These are phyloP conservation scores for Leptosomus discolor DNA, from an alignment of 2,113 vertebrate genomes.

Conservation along the genomic window DNA sequence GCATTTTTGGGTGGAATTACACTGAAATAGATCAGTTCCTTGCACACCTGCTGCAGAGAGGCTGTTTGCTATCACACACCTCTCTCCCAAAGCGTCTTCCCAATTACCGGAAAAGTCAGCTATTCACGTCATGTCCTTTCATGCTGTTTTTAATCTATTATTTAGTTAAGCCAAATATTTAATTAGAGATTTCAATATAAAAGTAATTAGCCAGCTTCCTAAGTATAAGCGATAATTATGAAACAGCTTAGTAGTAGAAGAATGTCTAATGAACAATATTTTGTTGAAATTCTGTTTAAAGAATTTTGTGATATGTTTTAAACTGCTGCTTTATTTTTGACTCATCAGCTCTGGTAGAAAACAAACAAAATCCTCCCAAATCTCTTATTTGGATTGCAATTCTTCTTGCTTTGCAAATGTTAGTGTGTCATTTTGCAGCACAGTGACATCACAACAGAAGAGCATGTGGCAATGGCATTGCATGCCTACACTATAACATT, in stretches of 20 bases:
- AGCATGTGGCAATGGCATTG: not conserved
- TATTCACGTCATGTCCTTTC: not conserved
- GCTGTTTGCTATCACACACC: not conserved
- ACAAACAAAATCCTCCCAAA: not conserved
- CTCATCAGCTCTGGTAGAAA: not conserved
- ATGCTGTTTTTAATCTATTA: not conserved
- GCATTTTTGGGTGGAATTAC: not conserved
- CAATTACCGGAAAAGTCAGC: not conserved
- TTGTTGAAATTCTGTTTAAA: not conserved
- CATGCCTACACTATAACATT: not conserved
- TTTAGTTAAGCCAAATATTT: conserved; percentile 40
- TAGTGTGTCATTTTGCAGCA: not conserved
- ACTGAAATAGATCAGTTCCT: not conserved
- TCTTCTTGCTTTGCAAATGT: not conserved
- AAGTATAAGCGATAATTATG: conserved; percentile 12
- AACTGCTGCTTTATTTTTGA: not conserved
- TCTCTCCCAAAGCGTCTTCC: not conserved
- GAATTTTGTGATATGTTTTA: not conserved
- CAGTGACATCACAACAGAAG: not conserved
- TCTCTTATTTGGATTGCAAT: not conserved
- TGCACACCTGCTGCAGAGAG: not conserved
- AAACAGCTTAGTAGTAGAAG: not conserved
- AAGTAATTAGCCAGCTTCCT: conserved; percentile 45
- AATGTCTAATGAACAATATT: conserved; percentile 27
- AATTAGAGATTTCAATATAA: conserved; percentile 44